Conservation (phyloP, 2,797 vertebrate genomes). For the Lepilemur septentrionalis region DNA sequence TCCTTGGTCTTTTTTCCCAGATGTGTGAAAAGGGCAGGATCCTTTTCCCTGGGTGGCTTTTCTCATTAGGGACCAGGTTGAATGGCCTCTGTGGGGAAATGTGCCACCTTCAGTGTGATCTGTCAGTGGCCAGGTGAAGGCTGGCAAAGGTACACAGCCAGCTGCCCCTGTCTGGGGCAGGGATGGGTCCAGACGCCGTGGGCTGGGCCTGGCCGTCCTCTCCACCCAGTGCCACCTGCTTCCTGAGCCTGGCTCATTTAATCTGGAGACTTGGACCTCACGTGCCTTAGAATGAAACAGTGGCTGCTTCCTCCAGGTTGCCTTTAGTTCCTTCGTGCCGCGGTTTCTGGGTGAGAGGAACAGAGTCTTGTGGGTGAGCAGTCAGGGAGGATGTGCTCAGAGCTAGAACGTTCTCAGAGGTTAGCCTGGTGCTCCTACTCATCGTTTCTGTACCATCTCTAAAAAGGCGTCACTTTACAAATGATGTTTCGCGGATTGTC, state of each 20-base stretch:
- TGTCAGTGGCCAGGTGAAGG: not conserved
- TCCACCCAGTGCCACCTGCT: accelerated
- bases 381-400: too few relatives aligned
- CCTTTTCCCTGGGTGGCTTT: not conserved
- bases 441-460: accelerated
- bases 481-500: not conserved
- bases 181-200: not conserved
- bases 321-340: not conserved
- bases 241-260: accelerated
- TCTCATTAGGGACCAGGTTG: not conserved
- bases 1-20: not conserved
- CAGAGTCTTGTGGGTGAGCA: not conserved
- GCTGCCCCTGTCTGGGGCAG: not conserved
- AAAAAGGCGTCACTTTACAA: not conserved
- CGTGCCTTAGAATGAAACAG: accelerated
- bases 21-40: not conserved
- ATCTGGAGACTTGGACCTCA: not conserved
- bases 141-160: not conserved
- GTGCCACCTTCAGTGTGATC: not conserved
- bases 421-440: not conserved
- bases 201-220: accelerated
- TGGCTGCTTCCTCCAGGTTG: not conserved
- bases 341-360: accelerated
- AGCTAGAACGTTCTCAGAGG: not conserved
- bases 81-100: not conserved